These are phyloP conservation scores for Antheraea pernyi DNA, from an alignment of 1,140 invertebrate genomes.

Conservation along the genomic window DNA sequence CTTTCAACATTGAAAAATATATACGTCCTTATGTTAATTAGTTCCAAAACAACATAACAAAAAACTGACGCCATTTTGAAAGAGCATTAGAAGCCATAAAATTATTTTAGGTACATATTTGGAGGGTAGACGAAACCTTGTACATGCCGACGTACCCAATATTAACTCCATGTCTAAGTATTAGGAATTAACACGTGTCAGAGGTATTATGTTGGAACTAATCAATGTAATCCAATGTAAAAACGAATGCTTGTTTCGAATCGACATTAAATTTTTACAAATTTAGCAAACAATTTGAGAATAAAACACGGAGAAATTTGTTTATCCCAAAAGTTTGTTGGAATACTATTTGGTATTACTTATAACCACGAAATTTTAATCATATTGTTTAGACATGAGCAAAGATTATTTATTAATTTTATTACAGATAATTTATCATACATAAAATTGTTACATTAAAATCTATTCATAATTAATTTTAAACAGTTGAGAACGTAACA, in stretches of 20 bases:
- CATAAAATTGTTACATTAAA: too few relatives aligned
- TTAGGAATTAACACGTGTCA: constrained; percentile 31
- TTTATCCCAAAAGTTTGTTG: too few relatives aligned
- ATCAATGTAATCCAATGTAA: neutral
- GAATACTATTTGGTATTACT: too few relatives aligned
- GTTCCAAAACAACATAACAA: constrained; percentile 21
- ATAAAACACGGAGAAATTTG: neutral
- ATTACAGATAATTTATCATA: too few relatives aligned
- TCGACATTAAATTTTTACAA: neutral
- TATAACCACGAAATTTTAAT: too few relatives aligned
- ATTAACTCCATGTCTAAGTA: constrained; percentile 26
- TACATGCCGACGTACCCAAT: constrained; percentile 31
- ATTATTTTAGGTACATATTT: constrained; percentile 52
- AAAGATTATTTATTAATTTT: too few relatives aligned
- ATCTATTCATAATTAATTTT: too few relatives aligned
- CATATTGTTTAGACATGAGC: too few relatives aligned
- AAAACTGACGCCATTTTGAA: constrained; percentile 64
- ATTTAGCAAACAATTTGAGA: neutral
- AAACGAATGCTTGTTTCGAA: neutral
- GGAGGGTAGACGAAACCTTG: constrained; percentile 57
- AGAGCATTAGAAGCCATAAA: constrained; percentile 57
- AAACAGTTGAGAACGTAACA: too few relatives aligned
- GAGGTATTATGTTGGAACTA: constrained; percentile 16
- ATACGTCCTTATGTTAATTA: constrained; percentile 10
- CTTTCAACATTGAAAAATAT: too few relatives aligned